Evolutionary conservation across 2,113 vertebrate genomes (phyloP).

Genomic region (Pardalotus punctatus): DNA sequence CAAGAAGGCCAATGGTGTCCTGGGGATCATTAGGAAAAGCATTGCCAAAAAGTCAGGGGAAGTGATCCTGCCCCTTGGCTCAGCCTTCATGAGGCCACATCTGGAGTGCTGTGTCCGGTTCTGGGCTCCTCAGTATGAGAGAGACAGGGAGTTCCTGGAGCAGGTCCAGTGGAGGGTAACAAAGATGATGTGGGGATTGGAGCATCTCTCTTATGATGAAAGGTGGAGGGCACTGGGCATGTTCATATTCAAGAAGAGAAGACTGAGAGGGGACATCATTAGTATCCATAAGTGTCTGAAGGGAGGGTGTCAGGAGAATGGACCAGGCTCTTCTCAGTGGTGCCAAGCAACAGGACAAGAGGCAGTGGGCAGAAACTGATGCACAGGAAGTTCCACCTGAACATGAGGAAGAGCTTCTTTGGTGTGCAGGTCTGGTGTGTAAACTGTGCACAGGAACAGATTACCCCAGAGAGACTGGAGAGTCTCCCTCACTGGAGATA

Average conservation of each 20-base stretch:
- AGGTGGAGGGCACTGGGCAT: neutral
- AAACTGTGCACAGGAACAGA: neutral
- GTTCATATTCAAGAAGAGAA: neutral
- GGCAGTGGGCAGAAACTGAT: neutral
- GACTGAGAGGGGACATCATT: neutral
- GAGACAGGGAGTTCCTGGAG: neutral
- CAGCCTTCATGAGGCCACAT: neutral
- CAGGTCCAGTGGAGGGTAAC: fast-evolving
- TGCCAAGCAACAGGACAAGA: neutral
- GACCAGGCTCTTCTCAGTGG: neutral
- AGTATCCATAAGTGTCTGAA: neutral
- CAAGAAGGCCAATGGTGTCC: neutral
- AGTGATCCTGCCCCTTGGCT: neutral
- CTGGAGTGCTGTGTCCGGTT: neutral
- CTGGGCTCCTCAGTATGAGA: neutral
- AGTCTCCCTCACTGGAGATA: neutral
- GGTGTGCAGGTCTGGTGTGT: neutral
- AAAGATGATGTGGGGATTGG: neutral
- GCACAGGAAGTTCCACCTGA: neutral
- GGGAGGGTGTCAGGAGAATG: neutral
- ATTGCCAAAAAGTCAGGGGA: fast-evolving
- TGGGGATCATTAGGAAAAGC: neutral
- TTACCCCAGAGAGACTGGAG: too few species aligned
- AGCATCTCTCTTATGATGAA: neutral
- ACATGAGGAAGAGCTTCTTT: neutral